Evolutionary conservation across 1,140 invertebrate species (phyloP), one percentile per base, ranked within the genome.

Genomic region (Aricia agestis): DNA sequence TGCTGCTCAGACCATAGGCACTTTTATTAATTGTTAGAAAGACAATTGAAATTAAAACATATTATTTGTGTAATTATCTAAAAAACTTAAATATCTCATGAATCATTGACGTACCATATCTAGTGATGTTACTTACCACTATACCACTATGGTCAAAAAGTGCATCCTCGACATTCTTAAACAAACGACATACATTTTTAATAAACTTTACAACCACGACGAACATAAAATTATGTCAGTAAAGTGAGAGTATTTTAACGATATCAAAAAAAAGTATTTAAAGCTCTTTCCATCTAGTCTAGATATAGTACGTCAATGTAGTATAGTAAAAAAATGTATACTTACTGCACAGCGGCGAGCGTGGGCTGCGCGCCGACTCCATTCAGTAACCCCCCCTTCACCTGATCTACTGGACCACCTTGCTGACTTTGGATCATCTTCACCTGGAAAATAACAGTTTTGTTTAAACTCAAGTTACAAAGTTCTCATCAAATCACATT

Each of bases 341-440:
- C 89, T 83, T 74, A 91, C 87, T 87, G 87, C 25, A 87, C 84
- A 6, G 83, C 77, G 36, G 83, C 79, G 52, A 89, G 75, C 0
- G 77, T 73, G 2, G 83, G 84, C 71, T 85, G 85, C 7, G 83
- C 74, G 45, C 76, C 91, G 75, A 83, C 93, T 76, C 84, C 93
- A 81, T 86, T 93, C 71, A 85, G 92, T 76, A 82, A 87, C 70
- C 81, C 91, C 76, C 78, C 84, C 79, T 84, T 93, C 79, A 92
- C 86, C 75, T 93, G 93, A 74, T 94, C 93, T 67, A 93, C 80
- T 78, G 92, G 82, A 1, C 82, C 85, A 0, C 87, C 92, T 74
- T 94, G 93, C 70, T 94, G 93, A 59, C 93, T 93, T 66, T 94
- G 94, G 61, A 94, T 92, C 73, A 95, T 93, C 59, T 94, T 93